Evolutionary conservation across 2,797 vertebrate genomes (phyloP).

Genomic region (Smutsia temminckii): DNA sequence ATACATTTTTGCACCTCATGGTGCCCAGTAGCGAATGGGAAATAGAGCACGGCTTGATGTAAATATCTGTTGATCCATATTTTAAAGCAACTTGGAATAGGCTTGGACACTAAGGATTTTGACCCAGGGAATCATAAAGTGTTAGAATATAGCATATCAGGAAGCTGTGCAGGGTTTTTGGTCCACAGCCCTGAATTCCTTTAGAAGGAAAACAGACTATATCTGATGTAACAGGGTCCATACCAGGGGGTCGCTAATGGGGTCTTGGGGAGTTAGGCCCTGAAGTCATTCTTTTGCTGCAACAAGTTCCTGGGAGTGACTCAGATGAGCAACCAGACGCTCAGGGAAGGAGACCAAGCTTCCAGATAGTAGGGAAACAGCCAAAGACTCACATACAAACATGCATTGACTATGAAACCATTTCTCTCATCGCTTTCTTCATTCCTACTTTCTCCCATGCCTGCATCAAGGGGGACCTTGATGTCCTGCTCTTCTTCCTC

Average conservation of each 20-base stretch:
- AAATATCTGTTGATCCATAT: neutral
- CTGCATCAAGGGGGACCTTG: neutral
- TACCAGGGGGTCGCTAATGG: neutral
- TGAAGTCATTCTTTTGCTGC: neutral
- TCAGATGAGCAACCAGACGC: neutral
- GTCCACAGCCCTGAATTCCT: neutral
- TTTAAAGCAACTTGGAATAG: neutral
- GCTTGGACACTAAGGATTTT: neutral
- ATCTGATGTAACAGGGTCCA: neutral
- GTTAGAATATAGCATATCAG: neutral
- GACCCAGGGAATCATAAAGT: neutral
- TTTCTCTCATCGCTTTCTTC: neutral
- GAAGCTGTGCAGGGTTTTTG: fast-evolving
- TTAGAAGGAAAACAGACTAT: neutral
- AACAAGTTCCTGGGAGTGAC: neutral
- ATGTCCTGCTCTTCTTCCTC: neutral
- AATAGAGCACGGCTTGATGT: neutral
- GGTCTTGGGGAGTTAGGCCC: neutral
- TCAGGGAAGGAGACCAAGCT: neutral
- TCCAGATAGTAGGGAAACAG: neutral
- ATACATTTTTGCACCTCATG: neutral
- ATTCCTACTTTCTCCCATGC: neutral
- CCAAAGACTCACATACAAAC: neutral
- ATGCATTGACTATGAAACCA: neutral
- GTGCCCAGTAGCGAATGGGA: neutral